Base-by-base conservation (phyloP, 1,140 invertebrate species). In the Drosophila novamexicana region DNA sequence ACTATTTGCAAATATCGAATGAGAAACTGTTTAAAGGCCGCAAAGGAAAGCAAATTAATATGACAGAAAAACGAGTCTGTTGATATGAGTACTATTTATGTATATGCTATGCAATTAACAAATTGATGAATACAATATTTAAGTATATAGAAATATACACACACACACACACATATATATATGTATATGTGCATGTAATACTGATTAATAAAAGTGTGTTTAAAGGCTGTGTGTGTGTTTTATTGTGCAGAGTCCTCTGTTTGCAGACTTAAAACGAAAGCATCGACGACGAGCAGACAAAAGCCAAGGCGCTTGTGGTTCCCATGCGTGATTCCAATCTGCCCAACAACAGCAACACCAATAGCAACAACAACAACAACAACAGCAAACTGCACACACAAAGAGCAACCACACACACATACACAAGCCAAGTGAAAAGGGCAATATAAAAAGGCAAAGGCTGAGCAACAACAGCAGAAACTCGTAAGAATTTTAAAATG, bases 401-500 rank as follows among this genome's bases (percentile, higher is more conserved):
- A 29, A 29, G 22, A 29, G 22, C 22, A 29, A 12, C 32, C 56
- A 63, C 42, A 66, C 29, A 14, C 50, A 63, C 50, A 74, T 59
- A 57, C 52, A 49, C 58, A 62, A 39, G 67, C 52, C 40, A 36
- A 75, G 57, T 76, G 70, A 86, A 86, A 86, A 86, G 79, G 75
- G 82, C 79, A 81, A 86, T 81, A 86, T 82, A 82, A 86, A 61
- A 79, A 85, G 82, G 72, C 44, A 75, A 80, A 75, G 79, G 62
- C 80, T 75, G 62, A 71, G 64, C 68, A 77, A 53, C 75, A 65
- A 63, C 59, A 64, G 75, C 81, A 81, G 83, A 91, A 88, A 91
- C 90, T 91, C 90, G 82, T 91, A 91, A 91, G 90, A 91, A 91
- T 91, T 91, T 91, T 91, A 91, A 91, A 91, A 91, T 91, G 86